Base-by-base conservation (phyloP, 2,888 invertebrate species). In the Oligia strigilis region DNA sequence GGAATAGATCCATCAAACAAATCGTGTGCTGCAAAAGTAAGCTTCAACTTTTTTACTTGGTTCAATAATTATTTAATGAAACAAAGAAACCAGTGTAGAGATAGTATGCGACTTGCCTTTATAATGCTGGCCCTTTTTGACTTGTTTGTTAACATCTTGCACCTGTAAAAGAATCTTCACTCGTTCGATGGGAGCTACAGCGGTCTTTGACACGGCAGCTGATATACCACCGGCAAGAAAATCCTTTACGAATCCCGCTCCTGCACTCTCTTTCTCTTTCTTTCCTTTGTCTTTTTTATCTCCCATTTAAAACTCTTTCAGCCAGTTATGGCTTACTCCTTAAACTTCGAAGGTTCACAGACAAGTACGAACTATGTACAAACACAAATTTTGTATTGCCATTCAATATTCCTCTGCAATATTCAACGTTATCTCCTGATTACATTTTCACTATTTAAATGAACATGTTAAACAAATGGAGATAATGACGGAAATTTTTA, bases 111-210 rank as follows among this genome's bases (percentile, higher is more conserved):
- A 74, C 78, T 3, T 77, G 95, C 97, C 98, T 98, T 99, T 99
- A 97, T 99, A 99, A 91, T 98, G 98, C 93, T 99, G 97, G 86
- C 98, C 98, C 87, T 98, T 98, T 11, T 98, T 90, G 91, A 99
- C 98, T 97, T 99, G 99, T 97, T 99, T 99, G 92, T 98, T 99
- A 88, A 99, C 98, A 97, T 98, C 98, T 97, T 99, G 99, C 88
- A 99, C 99, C 97, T 99, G 99, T 88, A 99, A 97, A 84, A 99
- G 98, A 89, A 99, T 97, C 95, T 99, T 99, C 72, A 99, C 99
- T 93, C 99, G 98, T 97, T 99, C 99, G 93, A 99, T 99, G 79
- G 99, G 99, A 36, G 99, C 99, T 83, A 99, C 99, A 66, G 98
- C 98, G 70, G 99, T 99, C 95, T 99, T 99, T 75, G 99, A 99